Base-by-base conservation (phyloP, 2,888 invertebrate species). In the Sturmia bella region DNA sequence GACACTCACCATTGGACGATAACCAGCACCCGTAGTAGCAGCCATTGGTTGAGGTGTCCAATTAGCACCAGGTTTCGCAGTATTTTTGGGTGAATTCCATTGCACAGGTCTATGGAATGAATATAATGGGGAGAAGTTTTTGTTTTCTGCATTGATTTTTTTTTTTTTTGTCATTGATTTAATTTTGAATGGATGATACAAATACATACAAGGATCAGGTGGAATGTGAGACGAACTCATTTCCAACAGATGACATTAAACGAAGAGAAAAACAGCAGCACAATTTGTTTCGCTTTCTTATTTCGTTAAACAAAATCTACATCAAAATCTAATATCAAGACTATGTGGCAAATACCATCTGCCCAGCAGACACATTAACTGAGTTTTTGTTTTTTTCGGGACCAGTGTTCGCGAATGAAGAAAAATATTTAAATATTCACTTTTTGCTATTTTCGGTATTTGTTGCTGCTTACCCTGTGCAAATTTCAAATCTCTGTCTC, bases 11-110 rank as follows among this genome's bases (percentile, higher is more conserved):
- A 96, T 96, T 80, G 96, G 96, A 91, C 96, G 93, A 92, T 96
- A 96, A 86, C 95, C 95, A 83, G 95, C 96, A 87, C 96, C 96
- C 75, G 96, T 96, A 84, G 96, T 96, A 80, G 96, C 96, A 87
- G 96, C 96, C 95, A 96, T 96, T 45, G 96, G 96, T 91, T 97
- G 96, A 83, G 96, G 96, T 86, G 94, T 95, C 97, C 96, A 97
- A 85, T 94, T 94, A 87, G 92, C 93, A 85, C 95, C 95, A 45
- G 95, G 93, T 92, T 96, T 96, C 85, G 95, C 95, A 80, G 95
- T 94, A 91, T 95, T 96, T 92, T 96, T 96, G 84, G 96, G 96
- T 81, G 96, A 96, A 91, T 95, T 96, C 96, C 96, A 97, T 92
- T 96, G 96, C 92, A 96, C 95, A 89, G 96, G 95, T 92, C 96